Base-by-base conservation (phyloP, 2,113 vertebrate genomes). In the Pipra filicauda region DNA sequence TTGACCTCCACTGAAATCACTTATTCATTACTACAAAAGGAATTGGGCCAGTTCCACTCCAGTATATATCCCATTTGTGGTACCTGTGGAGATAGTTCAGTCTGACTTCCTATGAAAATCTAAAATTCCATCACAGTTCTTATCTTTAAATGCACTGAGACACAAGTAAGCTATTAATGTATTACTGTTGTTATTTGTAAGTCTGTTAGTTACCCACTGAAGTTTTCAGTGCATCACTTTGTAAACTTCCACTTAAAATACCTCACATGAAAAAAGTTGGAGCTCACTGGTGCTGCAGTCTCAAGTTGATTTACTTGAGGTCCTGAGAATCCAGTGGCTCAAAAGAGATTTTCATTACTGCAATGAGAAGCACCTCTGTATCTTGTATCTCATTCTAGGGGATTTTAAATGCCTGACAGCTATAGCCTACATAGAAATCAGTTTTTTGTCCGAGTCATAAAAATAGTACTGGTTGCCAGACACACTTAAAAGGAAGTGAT, bases 391-490 rank as follows among this genome's bases (percentile, higher is more conserved):
- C 35, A 75, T 89, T 85, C 73, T 46, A 62, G 55, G 43, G 51
- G 43, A 54, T 87, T 97, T 95, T 58, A 92, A 94, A 88, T 93
- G 52, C 23, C 70, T 92, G 76, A 79, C 91, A 96, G 76, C 44
- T 44, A 49, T 8, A 81, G 69, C 51, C 57, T 85, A 65, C 65
- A 28, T 8, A 72, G 55, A 91, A 97, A 85, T 89, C 74, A 59
- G 54, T 79, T 96, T 93, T 69, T 69, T 77, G 7, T 81, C 76
- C n/a, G 58, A 89, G 64, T 95, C 70, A 79, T 64, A 91, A 85
- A 93, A 96, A 81, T 66, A 93, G 46, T 48, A 35, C 88, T n/a
- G 49, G 73, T 92, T 96, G 93, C 89, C 91, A 97, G 83, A 88
- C 66, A 95, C 15, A 44, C 11, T 66, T 75, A 35, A 96, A 96